These are phyloP conservation scores for Enteromius mattozi DNA, from an alignment of 2,797 vertebrate genomes.

Conservation along the genomic window DNA sequence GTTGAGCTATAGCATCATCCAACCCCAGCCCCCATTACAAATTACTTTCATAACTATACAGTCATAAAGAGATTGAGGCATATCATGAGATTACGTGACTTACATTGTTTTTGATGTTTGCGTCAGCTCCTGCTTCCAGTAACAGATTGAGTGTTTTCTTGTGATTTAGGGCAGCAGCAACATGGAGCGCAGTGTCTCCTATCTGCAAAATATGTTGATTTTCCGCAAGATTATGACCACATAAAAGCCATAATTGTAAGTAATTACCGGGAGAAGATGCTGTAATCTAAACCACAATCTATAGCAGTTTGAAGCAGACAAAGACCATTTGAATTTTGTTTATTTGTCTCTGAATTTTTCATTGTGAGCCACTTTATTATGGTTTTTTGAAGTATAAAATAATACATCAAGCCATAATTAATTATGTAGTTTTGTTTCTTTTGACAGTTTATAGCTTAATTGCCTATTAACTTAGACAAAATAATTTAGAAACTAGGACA, in stretches of 20 bases:
- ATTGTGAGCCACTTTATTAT: neutral
- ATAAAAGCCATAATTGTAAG: neutral
- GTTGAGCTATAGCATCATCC: neutral
- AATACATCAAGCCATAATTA: neutral
- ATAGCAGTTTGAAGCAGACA: neutral
- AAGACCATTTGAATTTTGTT: neutral
- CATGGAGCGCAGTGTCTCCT: slow-evolving; percentile 90
- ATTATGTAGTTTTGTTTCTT: neutral
- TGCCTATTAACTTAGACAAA: neutral
- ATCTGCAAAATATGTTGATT: slow-evolving; percentile 66
- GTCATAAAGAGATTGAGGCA: neutral
- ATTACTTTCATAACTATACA: neutral
- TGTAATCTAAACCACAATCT: neutral
- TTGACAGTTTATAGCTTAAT: neutral
- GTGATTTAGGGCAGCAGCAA: slow-evolving; percentile 89
- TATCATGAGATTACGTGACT: slow-evolving; percentile 61
- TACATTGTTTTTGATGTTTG: slow-evolving; percentile 83
- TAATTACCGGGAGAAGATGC: neutral
- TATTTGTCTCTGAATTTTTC: neutral
- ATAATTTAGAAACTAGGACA: neutral
- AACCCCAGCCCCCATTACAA: neutral
- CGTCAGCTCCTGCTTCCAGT: slow-evolving; percentile 86
- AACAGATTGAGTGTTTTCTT: slow-evolving; percentile 87
- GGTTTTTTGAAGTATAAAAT: neutral
- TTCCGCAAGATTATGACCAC: neutral